Conservation (phyloP, 2,888 invertebrate genomes). For the Lasius platythorax region DNA sequence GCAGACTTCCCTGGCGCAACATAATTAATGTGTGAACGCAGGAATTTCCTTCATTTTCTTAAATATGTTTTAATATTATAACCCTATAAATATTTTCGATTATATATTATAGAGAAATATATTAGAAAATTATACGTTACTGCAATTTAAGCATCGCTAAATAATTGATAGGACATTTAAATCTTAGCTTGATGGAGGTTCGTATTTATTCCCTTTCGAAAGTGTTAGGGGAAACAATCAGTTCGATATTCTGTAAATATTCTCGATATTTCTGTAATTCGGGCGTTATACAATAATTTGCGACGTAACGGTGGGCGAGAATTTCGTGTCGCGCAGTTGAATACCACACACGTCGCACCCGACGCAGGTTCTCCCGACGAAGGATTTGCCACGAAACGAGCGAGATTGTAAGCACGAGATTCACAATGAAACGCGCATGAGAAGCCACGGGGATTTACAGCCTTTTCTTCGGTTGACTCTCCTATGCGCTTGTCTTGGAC, state of each 20-base stretch:
- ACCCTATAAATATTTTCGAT: neutral
- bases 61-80: constrained; percentile 5
- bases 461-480: constrained; percentile 71
- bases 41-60: neutral
- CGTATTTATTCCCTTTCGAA: neutral
- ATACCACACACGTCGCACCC: constrained; percentile 78
- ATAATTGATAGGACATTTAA: neutral
- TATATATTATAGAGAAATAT: neutral
- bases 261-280: neutral
- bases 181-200: neutral
- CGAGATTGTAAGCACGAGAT: constrained; percentile 75
- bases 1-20: constrained; percentile 11
- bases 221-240: neutral
- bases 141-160: neutral
- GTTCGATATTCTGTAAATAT: neutral
- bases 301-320: constrained; percentile 77
- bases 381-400: constrained; percentile 79
- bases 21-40: neutral
- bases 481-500: constrained; percentile 63
- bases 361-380: constrained; percentile 72
- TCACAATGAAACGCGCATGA: constrained; percentile 76
- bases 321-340: constrained; percentile 71
- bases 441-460: constrained; percentile 75
- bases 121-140: neutral
- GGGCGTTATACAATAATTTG: constrained; percentile 67